Conservation (phyloP, 1,140 invertebrate genomes). For the Homarus americanus region DNA sequence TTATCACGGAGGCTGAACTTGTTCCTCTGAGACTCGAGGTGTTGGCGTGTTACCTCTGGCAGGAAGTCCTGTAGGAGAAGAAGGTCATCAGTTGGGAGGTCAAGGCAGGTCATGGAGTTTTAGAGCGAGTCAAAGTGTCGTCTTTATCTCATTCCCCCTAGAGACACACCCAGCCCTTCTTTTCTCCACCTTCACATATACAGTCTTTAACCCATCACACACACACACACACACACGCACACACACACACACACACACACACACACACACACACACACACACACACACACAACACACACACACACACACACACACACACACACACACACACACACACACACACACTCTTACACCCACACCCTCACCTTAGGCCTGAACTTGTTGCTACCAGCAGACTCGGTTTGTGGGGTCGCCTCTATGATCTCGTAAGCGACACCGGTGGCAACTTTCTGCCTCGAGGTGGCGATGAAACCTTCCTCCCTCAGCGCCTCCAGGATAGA, state of each 20-base stretch:
- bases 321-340: neutral
- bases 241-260: too few species aligned
- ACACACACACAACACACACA: too few species aligned
- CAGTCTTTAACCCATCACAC: too few species aligned
- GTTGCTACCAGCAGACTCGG: constrained; percentile 46
- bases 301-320: too few species aligned
- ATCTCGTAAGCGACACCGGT: constrained; percentile 75
- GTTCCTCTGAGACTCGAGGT: constrained; percentile 58
- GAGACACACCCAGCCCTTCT: too few species aligned
- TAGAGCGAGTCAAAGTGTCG: too few species aligned
- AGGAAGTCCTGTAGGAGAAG: constrained; percentile 51
- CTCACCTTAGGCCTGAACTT: constrained; percentile 60
- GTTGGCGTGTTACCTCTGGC: constrained; percentile 34
- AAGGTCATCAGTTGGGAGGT: too few species aligned
- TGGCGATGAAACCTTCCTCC: constrained; percentile 78
- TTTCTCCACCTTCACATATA: too few species aligned
- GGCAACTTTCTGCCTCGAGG: constrained; percentile 75
- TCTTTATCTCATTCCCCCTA: too few species aligned
- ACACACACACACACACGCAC: too few species aligned
- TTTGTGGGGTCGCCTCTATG: constrained; percentile 71
- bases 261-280: too few species aligned
- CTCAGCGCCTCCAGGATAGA: constrained; percentile 77
- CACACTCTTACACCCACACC: neutral
- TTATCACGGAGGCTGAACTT: constrained; percentile 37
- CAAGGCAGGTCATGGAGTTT: too few species aligned